A percentile compares a stretch with the other conserved stretches of the same genome.
phyloP scores from a whole-genome alignment of 2,888 invertebrate genomes.

The Lathronympha strigana region DNA sequence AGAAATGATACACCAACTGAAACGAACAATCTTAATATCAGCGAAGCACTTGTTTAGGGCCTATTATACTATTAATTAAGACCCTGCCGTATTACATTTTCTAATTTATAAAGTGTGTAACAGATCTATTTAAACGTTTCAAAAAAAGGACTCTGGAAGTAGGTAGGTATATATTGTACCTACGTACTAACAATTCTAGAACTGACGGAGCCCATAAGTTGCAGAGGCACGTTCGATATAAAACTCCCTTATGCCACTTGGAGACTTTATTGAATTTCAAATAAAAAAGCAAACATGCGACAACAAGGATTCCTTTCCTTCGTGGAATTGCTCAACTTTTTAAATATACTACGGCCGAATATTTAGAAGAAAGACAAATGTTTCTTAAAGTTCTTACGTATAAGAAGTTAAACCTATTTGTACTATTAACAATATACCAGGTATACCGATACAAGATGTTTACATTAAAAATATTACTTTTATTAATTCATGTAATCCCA shows the following conservation, averaged over 20 bases:
- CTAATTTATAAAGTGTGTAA: too few species aligned
- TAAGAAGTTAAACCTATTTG: too few species aligned
- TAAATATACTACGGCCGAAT: neutral
- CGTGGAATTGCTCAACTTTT: conserved; percentile 22
- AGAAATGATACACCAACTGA: too few species aligned
- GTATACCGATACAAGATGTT: too few species aligned
- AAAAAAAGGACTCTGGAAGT: neutral
- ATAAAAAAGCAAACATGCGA: conserved; percentile 18
- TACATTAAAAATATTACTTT: too few species aligned
- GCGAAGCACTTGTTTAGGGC: too few species aligned
- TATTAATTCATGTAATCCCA: neutral
- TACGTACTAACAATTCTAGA: neutral
- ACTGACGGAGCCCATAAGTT: conserved; percentile 9
- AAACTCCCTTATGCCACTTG: conserved; percentile 30
- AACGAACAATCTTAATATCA: too few species aligned
- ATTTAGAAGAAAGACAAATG: neutral
- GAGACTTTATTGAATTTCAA: conserved; percentile 30
- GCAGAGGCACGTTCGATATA: conserved; percentile 30
- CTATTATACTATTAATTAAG: too few species aligned
- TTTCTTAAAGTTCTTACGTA: neutral
- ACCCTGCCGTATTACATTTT: too few species aligned
- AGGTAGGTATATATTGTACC: neutral
- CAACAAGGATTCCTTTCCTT: conserved; percentile 3
- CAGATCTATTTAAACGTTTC: neutral
- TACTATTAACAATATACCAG: too few species aligned